phyloP scores from a whole-genome alignment of 1,140 invertebrate species.

The Drosophila ercepeae region DNA sequence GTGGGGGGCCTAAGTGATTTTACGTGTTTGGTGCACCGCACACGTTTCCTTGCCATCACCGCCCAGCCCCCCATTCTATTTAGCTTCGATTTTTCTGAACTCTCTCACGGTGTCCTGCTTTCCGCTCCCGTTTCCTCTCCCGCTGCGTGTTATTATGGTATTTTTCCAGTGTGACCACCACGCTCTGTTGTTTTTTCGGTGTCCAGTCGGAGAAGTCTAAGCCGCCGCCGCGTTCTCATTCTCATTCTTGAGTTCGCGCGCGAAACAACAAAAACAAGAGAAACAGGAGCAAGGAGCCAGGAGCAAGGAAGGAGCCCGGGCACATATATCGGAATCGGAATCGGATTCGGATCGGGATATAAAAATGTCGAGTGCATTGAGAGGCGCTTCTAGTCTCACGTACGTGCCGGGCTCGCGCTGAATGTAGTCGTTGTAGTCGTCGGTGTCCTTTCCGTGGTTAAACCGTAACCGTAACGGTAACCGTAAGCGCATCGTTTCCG shows the following conservation, averaged over 20 bases:
- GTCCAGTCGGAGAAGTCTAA: slow-evolving; percentile 44
- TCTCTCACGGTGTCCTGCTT: slow-evolving; percentile 27
- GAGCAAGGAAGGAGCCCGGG: slow-evolving; percentile 49
- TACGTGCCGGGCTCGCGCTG: slow-evolving; percentile 83
- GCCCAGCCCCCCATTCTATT: slow-evolving; percentile 14
- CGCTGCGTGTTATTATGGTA: slow-evolving; percentile 47
- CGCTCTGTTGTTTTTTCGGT: slow-evolving; percentile 74
- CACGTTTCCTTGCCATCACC: slow-evolving; percentile 44
- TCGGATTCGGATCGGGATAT: slow-evolving; percentile 76
- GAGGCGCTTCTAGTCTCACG: slow-evolving; percentile 81
- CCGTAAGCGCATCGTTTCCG: slow-evolving; percentile 14
- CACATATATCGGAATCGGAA: slow-evolving; percentile 27
- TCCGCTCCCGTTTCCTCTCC: slow-evolving; percentile 21
- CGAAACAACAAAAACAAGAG: slow-evolving; percentile 64
- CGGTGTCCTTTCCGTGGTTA: slow-evolving; percentile 7
- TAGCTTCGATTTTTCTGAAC: slow-evolving; percentile 55
- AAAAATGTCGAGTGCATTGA: slow-evolving; percentile 83
- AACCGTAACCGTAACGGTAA: slow-evolving; percentile 19
- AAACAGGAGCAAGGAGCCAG: slow-evolving; percentile 31
- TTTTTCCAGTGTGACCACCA: slow-evolving; percentile 51
- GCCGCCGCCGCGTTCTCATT: slow-evolving; percentile 55
- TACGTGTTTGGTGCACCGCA: slow-evolving; percentile 82
- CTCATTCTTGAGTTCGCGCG: slow-evolving; percentile 77
- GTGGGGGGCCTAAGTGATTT: slow-evolving; percentile 81
- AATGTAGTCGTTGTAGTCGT: slow-evolving; percentile 67